Evolutionary conservation across 2,888 invertebrate genomes (phyloP).

Genomic region (Serrognathus titanus): DNA sequence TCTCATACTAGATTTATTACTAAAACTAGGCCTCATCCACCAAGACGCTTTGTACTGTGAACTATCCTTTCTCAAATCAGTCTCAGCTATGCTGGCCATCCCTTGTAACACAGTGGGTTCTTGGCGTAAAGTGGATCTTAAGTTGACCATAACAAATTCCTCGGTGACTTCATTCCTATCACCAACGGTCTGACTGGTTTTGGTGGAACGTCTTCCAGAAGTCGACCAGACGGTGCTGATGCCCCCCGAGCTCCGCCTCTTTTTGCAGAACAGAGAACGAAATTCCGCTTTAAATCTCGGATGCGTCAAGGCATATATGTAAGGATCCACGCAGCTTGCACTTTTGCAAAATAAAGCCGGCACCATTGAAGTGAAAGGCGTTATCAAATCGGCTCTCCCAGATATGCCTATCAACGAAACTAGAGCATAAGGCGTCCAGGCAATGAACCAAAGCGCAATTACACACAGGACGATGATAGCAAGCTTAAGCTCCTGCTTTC

Average conservation of each 20-base stretch:
- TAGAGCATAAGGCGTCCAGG: slow-evolving; percentile 81
- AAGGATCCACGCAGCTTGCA: slow-evolving; percentile 78
- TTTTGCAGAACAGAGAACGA: slow-evolving; percentile 47
- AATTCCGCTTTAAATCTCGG: slow-evolving; percentile 69
- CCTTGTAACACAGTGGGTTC: neutral
- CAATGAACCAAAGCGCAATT: slow-evolving; percentile 70
- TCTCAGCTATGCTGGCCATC: neutral
- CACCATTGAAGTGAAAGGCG: slow-evolving; percentile 70
- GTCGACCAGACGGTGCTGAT: neutral
- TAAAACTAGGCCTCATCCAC: slow-evolving; percentile 55
- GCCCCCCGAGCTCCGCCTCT: neutral
- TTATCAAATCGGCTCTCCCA: slow-evolving; percentile 60
- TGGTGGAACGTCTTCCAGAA: neutral
- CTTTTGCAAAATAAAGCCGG: slow-evolving; percentile 79
- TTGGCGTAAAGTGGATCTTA: neutral
- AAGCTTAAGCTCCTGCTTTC: slow-evolving; percentile 68
- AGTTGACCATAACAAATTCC: slow-evolving; percentile 54
- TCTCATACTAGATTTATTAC: slow-evolving; percentile 49
- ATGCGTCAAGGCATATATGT: slow-evolving; percentile 75
- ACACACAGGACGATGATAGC: slow-evolving; percentile 67
- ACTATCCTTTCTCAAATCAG: neutral
- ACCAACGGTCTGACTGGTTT: slow-evolving; percentile 1
- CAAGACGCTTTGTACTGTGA: slow-evolving; percentile 52
- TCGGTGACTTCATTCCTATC: slow-evolving; percentile 52
- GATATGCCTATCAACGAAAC: slow-evolving; percentile 72